Evolutionary conservation across 2,888 invertebrate species (phyloP), one percentile per base, ranked within the genome.

Genomic region (Falcaria lacertinaria): DNA sequence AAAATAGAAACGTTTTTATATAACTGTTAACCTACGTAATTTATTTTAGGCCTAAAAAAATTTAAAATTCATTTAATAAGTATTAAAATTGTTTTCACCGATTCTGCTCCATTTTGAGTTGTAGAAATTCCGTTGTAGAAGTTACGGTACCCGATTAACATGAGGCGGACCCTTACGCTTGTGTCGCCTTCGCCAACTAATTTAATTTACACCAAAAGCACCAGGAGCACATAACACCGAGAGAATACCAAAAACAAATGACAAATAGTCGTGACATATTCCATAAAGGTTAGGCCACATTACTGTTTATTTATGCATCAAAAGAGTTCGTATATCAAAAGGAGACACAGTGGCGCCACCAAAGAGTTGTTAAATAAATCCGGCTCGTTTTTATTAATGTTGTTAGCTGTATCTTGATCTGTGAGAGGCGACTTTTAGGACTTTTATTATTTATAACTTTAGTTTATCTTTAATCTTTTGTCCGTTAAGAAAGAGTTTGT

Each of bases 381-480:
- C 71, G 64, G 66, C 64, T 69, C 65, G 75, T 78, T 81, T 87
- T 87, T 88, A 88, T 88, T 86, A 83, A 87, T 85, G 88, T 80
- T 75, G 80, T 79, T 74, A 73, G 69, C 58, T 51, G 74, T 75
- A 87, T 87, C 88, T 84, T 76, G 85, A 88, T 86, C 78, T 57
- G 50, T 48, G 51, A 50, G 48, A 64, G 64, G 69, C 54, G 82
- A 84, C 84, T 61, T 84, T 85, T 84, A 85, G 65, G 74, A 74
- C 64, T 73, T 76, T 77, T 88, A 89, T 89, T 89, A 88, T 89
- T 89, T 89, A 89, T 82, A 76, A 71, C 76, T 57, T 49, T 45
- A 51, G 50, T 56, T 79, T 82, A 81, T 83, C 81, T 73, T 35
- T 37, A 44, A 76, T 76, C 75, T 69, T 28, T 28, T 64, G 59